Evolutionary conservation across 2,113 vertebrate species (phyloP), one percentile per base, ranked within the genome.

Genomic region (Erinaceus europaeus): DNA sequence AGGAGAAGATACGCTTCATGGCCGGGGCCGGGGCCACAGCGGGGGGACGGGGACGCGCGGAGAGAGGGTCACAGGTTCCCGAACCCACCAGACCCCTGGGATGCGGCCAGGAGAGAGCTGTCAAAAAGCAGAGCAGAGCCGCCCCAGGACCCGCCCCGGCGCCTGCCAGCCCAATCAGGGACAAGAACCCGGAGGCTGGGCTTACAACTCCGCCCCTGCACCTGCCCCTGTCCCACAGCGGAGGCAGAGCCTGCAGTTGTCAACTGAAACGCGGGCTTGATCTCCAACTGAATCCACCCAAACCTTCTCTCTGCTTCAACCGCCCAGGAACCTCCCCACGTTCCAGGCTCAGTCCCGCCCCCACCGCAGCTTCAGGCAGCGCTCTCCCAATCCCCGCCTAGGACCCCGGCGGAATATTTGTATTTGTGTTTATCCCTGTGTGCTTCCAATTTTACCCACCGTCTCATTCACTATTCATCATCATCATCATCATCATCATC

Each of bases 1-100:
- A 97, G 62, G 97, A 97, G 95, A 97, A 97, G 89, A 97, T 96
- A 62, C 96, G 94, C 96, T 95, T 97, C 97, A 97, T 97, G 94
- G 90, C 40, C 61, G 62, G 40, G 1, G 80, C 36, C 73, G 9
- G 74, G 85, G 91, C 87, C 69, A 50, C 4, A 18, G 53, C 68
- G 48, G 89, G 86, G 91, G 90, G 53, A 88, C 90, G 80, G 85
- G 87, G 79, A 40, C 84, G 91, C 91, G 89, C 40, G 75, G 52
- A 78, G 87, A 91, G 57, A 21, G 44, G 71, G 91, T 38, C 80
- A 74, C 89, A 57, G 53, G 12, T 75, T 82, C 55, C 72, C 62
- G 38, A 87, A 83, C 79, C 79, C 85, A 83, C 82, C 2, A 8
- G 68, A 86, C 76, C 73, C 55, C 52, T 53, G 36, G 1, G 78